These are phyloP conservation scores for Paraplagusia blochii DNA, from an alignment of 2,113 vertebrate species.

Conservation along the genomic window DNA sequence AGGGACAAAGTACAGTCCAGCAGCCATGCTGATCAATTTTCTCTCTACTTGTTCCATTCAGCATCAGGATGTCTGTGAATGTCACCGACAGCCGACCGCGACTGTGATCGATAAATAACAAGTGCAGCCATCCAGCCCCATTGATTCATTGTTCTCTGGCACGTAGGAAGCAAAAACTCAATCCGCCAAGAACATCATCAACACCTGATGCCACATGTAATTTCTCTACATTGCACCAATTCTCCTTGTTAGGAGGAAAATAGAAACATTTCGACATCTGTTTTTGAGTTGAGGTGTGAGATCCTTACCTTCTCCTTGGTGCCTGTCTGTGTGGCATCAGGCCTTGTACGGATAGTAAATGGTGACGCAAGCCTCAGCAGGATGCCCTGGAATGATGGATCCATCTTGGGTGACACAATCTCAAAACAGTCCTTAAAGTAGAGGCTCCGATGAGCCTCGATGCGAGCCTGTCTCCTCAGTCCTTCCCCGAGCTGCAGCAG, in stretches of 20 bases:
- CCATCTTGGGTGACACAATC: conserved; percentile 92
- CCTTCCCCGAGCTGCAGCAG: conserved; percentile 95
- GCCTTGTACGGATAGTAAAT: conserved; percentile 91
- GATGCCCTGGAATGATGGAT: conserved; percentile 88
- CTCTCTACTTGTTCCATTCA: conserved; percentile 40
- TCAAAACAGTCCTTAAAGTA: conserved; percentile 94
- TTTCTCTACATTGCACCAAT: too few relatives aligned
- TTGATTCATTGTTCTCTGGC: conserved; percentile 38
- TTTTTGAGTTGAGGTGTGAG: background rate
- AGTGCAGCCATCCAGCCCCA: conserved; percentile 32
- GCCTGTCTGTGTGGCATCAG: conserved; percentile 80
- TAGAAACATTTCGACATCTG: background rate
- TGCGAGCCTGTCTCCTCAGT: conserved; percentile 87
- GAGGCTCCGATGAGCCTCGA: conserved; percentile 84
- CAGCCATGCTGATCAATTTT: conserved; percentile 23
- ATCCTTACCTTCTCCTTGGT: conserved; percentile 91
- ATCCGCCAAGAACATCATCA: conserved; percentile 12
- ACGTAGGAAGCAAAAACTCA: conserved; percentile 40
- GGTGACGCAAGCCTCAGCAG: conserved; percentile 91
- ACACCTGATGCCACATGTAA: background rate
- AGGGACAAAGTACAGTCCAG: too few relatives aligned
- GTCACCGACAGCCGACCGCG: conserved; percentile 31
- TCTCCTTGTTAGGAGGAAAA: too few relatives aligned
- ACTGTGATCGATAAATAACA: conserved; percentile 46
- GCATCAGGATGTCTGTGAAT: conserved; percentile 27